Conservation (phyloP, 2,113 vertebrate genomes). For the Mastomys natalensis region DNA sequence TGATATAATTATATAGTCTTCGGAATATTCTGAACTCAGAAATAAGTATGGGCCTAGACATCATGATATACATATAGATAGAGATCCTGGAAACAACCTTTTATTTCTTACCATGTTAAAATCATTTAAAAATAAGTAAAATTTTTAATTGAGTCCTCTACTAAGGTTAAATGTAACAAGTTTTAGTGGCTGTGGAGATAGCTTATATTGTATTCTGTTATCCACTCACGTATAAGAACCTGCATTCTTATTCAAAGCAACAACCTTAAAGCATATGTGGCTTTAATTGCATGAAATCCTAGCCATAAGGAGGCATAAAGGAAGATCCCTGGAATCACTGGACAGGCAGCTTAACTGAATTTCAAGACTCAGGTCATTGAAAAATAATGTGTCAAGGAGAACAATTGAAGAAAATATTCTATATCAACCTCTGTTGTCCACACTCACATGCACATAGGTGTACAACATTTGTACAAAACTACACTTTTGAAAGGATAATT, state of each 20-base stretch:
- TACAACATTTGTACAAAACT: not conserved
- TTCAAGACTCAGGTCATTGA: no score
- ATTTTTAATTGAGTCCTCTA: not conserved
- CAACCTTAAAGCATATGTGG: not conserved
- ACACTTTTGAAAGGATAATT: not conserved
- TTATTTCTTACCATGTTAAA: not conserved
- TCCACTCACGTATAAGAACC: not conserved
- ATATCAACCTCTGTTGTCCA: not conserved
- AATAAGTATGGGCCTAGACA: not conserved
- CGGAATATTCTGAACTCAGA: not conserved
- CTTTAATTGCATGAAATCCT: not conserved
- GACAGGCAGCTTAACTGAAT: not conserved
- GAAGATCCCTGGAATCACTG: not conserved
- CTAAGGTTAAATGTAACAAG: not conserved
- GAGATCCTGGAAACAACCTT: not conserved
- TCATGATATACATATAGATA: not conserved
- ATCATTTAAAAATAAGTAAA: not conserved
- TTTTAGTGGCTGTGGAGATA: not conserved
- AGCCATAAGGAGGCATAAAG: not conserved
- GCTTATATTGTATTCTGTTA: not conserved
- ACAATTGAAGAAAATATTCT: not conserved
- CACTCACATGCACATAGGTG: not conserved
- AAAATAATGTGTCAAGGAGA: not conserved
- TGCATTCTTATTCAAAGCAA: not conserved
- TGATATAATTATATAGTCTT: not conserved